Base-by-base conservation (phyloP, 2,888 invertebrate genomes). In the Caenorhabditis sp. region DNA sequence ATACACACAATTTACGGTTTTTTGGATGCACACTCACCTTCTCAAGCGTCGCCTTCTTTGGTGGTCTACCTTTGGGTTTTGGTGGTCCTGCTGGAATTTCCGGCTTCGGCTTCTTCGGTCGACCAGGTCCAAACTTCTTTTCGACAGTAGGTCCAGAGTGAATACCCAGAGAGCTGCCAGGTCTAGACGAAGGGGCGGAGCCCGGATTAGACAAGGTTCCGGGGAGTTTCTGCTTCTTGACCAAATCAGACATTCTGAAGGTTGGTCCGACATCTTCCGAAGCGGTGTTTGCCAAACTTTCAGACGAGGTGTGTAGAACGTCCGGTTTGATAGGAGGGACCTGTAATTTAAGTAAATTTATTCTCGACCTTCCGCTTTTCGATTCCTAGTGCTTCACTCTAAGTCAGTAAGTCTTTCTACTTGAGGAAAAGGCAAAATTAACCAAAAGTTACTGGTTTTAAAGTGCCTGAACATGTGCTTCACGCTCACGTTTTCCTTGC, bases 1-100 rank as follows among this genome's bases (percentile, higher is more conserved):
- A 58, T 35, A 3, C n/a, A n/a, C n/a, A n/a, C n/a, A n/a, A n/a
- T n/a, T n/a, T n/a, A n/a, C n/a, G n/a, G n/a, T n/a, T n/a, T n/a
- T n/a, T n/a, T n/a, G n/a, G 24, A 15, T 7, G 15, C 35, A 9
- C n/a, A 59, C 30, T 35, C n/a, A n/a, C n/a, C n/a, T 65, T 74
- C 61, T 71, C 71, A 13, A 71, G 39, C 3, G 52, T 55, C 7
- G 50, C 50, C 39, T 73, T 72, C 39, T 78, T 78, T 1, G 78
- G 78, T 37, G 78, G 78, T 15, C 78, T 32, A 15, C 78, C 78
- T 37, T 78, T 78, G 11, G 78, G 78, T n/a, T 58, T 72, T 4
- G 78, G 77, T 11, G 58, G 30, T 24, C 50, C 68, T 39, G 26
- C n/a, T n/a, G n/a, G n/a, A n/a, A n/a, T 45, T 26, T 61, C 62